Percentiles rank a stretch among this genome's conserved stretches.
These are phyloP conservation scores for Aphrocallistes beatrix DNA, from an alignment of 37 sponge, comb jelly and placozoan species.

Conservation along the genomic window DNA sequence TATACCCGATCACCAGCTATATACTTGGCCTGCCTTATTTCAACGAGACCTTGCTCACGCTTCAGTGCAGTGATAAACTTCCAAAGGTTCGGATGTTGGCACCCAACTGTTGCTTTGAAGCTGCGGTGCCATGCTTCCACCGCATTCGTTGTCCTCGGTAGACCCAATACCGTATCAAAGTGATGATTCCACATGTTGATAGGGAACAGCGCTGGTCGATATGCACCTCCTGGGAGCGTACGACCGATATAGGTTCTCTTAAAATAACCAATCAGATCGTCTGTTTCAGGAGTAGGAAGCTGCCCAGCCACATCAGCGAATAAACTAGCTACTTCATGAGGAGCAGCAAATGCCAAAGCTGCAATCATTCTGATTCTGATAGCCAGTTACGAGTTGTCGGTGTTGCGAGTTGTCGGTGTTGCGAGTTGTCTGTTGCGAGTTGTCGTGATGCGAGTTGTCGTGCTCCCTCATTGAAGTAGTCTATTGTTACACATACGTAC, in stretches of 20 bases:
- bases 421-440: no score
- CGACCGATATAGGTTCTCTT: not conserved
- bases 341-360: not conserved
- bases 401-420: no score
- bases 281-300: not conserved
- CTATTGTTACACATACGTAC: no score
- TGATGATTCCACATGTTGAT: not conserved
- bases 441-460: no score
- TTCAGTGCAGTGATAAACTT: not conserved
- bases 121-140: conserved; percentile 14
- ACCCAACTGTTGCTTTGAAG: not conserved
- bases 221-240: not conserved
- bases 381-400: not conserved
- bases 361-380: not conserved
- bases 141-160: not conserved
- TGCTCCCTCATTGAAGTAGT: no score
- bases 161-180: not conserved
- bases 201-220: not conserved
- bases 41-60: conserved; percentile 1
- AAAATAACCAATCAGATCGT: not conserved
- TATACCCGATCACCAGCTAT: not conserved
- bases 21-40: not conserved
- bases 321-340: not conserved
- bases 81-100: not conserved
- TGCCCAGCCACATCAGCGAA: not conserved